phyloP scores from a whole-genome alignment of 2,113 vertebrate species.

The Macaca fascicularis region DNA sequence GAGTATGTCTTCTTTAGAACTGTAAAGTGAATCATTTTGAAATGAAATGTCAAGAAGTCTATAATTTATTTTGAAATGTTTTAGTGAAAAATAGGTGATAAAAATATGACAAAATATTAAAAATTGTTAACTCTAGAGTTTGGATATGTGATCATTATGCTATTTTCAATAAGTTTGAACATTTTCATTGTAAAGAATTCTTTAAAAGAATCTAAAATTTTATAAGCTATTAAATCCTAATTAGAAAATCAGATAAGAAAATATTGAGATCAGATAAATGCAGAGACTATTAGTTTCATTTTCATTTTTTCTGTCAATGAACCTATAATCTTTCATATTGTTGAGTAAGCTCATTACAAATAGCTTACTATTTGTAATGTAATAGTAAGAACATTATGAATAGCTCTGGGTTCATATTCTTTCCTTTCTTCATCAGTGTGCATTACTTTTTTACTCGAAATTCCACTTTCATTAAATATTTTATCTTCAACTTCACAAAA shows the following conservation, averaged over 20 bases:
- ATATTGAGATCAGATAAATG: conserved; percentile 8
- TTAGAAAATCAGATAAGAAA: conserved; percentile 45
- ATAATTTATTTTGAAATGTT: conserved; percentile 31
- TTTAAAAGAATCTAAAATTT: conserved; percentile 4
- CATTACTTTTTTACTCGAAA: conserved; percentile 19
- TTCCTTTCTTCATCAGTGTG: conserved; percentile 27
- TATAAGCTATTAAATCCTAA: conserved; percentile 26
- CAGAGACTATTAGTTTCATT: conserved; percentile 24
- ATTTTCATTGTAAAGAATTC: not conserved
- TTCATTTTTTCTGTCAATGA: not conserved
- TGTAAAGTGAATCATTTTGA: not conserved
- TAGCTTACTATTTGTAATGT: not conserved
- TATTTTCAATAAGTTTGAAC: conserved; percentile 27
- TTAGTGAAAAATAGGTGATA: conserved; percentile 23
- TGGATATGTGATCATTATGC: not conserved
- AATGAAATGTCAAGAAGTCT: conserved; percentile 31
- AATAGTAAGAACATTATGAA: not conserved
- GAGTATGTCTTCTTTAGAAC: not conserved
- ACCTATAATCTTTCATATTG: conserved; percentile 22
- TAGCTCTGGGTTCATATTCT: not conserved
- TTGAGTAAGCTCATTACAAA: conserved; percentile 8
- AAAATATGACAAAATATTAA: conserved; percentile 3
- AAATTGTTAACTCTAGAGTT: not conserved
- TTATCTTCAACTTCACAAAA: conserved; percentile 28
- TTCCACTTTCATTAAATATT: conserved; percentile 37